Conservation (phyloP, 2,888 invertebrate species). For the Cremastinae sp. region DNA sequence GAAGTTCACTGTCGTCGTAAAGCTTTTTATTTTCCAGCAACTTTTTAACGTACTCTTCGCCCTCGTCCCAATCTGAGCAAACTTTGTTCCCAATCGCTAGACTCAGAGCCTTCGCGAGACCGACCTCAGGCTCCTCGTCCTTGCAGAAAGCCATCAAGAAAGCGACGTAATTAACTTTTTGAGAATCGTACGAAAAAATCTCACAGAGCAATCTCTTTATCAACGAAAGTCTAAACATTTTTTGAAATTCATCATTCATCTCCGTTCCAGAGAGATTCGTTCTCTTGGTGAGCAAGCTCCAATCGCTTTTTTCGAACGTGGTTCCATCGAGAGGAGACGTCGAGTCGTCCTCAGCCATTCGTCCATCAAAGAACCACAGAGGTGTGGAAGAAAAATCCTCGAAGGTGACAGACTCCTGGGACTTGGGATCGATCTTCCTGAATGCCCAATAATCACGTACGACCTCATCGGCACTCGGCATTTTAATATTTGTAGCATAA, state of each 20-base stretch:
- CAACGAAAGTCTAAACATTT: slow-evolving; percentile 77
- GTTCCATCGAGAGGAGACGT: slow-evolving; percentile 33
- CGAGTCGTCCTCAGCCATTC: not conserved
- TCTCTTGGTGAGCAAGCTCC: slow-evolving; percentile 11
- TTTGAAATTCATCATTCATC: slow-evolving; percentile 49
- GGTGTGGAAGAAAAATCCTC: slow-evolving; percentile 70
- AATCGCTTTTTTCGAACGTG: slow-evolving; percentile 10
- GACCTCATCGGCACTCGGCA: slow-evolving; percentile 83
- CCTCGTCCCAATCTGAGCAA: slow-evolving; percentile 81
- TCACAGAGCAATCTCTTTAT: slow-evolving; percentile 83
- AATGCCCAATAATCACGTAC: slow-evolving; percentile 81
- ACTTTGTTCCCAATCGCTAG: slow-evolving; percentile 82
- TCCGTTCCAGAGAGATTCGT: not conserved
- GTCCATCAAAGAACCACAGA: slow-evolving; percentile 50
- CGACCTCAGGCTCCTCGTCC: slow-evolving; percentile 81
- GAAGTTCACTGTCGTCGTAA: slow-evolving; percentile 21
- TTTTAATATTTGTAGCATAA: slow-evolving; percentile 82
- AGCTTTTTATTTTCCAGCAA: slow-evolving; percentile 72
- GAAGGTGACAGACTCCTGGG: slow-evolving; percentile 72
- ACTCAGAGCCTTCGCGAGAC: slow-evolving; percentile 83
- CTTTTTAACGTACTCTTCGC: slow-evolving; percentile 81
- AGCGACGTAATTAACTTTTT: slow-evolving; percentile 84
- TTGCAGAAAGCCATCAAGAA: slow-evolving; percentile 85
- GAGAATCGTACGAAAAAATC: slow-evolving; percentile 81
- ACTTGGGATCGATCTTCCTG: slow-evolving; percentile 80